Evolutionary conservation across 1,140 invertebrate species (phyloP), one percentile per base, ranked within the genome.

Genomic region (Radopholus similis): DNA sequence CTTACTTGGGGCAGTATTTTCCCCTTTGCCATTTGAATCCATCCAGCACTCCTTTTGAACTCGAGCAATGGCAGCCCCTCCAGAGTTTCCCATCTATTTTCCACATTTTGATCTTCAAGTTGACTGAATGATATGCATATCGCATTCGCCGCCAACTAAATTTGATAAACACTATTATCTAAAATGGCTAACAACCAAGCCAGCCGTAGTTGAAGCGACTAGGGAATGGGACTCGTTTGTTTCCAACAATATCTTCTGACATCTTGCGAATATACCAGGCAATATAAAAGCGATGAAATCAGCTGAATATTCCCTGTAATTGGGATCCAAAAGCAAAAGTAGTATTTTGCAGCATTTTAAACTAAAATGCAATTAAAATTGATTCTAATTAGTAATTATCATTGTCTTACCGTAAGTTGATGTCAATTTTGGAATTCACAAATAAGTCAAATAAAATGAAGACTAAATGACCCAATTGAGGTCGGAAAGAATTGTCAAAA

Each of bases 201-300:
- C n/a, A n/a, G n/a, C n/a, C n/a, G n/a, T n/a, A n/a, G n/a, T n/a
- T n/a, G n/a, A n/a, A n/a, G n/a, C n/a, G n/a, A n/a, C n/a, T n/a
- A n/a, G n/a, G n/a, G n/a, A n/a, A n/a, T n/a, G n/a, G n/a, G n/a
- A n/a, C n/a, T n/a, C n/a, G n/a, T n/a, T n/a, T n/a, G n/a, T n/a
- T n/a, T n/a, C n/a, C n/a, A n/a, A n/a, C n/a, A n/a, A n/a, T 8
- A 62, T 28, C n/a, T 49, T 21, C 13, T 42, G 42, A 62, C 42
- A 47, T 49, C 9, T 18, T 9, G 11, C 1, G 30, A 62, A 62
- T 42, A 62, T 23, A 9, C 59, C 59, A 2, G 59, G 59, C 40
- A 62, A 40, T 4, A 42, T n/a, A 62, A 49, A 62, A 4, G 59
- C 59, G 18, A 62, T 42, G 47, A 62, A 62, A 49, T 62, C 49